These are phyloP conservation scores for Rhodeus uyekii DNA, from an alignment of 2,797 vertebrate species.

Conservation along the genomic window DNA sequence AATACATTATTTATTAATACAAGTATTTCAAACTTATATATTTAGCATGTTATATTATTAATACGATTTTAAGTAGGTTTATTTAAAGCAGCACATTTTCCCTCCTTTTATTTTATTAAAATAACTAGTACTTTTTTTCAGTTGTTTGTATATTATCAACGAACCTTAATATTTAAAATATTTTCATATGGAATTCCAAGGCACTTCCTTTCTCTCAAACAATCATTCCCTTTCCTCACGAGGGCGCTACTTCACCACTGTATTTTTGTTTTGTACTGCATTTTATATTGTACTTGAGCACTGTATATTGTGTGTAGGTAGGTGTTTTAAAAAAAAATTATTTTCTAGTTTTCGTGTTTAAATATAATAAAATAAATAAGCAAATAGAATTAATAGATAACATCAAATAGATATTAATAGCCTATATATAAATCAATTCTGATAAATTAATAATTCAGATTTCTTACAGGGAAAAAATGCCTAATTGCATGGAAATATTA, in stretches of 20 bases:
- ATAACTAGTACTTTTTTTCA: too few species aligned
- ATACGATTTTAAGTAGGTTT: too few species aligned
- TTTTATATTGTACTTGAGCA: neutral
- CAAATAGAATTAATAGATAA: neutral
- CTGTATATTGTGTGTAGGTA: neutral
- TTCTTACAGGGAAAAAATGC: neutral
- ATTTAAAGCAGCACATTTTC: neutral
- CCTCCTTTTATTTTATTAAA: too few species aligned
- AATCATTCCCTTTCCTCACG: slow-evolving; percentile 10
- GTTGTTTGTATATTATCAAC: too few species aligned
- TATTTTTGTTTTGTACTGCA: neutral
- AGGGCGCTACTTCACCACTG: slow-evolving; percentile 18
- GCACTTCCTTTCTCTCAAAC: neutral
- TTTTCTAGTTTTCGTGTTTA: neutral
- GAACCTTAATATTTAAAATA: neutral
- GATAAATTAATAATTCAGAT: neutral
- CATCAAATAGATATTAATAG: neutral
- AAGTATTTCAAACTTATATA: too few species aligned
- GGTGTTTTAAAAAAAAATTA: neutral
- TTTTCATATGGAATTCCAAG: neutral
- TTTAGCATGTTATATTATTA: neutral
- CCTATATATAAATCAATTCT: neutral
- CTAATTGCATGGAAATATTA: neutral
- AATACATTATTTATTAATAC: too few species aligned
- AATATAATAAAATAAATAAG: neutral